Base-by-base conservation (phyloP, 2,113 vertebrate species). In the Austrofundulus limnaeus region DNA sequence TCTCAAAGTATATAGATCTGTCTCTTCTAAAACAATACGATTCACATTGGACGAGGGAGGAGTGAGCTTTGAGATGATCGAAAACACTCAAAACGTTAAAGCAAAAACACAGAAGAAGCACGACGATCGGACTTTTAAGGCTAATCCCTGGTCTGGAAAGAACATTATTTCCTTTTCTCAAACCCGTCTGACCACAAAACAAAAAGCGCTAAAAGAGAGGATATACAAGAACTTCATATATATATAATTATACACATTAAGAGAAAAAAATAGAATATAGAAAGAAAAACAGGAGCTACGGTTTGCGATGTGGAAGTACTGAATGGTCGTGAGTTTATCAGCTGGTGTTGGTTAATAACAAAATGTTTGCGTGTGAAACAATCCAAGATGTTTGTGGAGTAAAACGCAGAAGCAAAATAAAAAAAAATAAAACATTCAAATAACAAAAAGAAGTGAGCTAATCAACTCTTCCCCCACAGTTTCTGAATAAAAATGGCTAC, bases 31-130 rank as follows among this genome's bases (percentile, higher is more conserved):
- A 87, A 84, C 71, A 80, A 67, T 76, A 81, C 75, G 78, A 64
- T 55, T 85, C 72, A 88, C 75, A 77, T 74, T 60, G 78, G 67
- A 90, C 56, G 88, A 84, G 79, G 83, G 69, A 67, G n/a, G 72
- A 79, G 77, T 71, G 58, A 45, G 71, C 77, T 82, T 43, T 23
- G 54, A 78, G 70, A 69, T 74, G n/a, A 43, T 77, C 66, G 62
- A 75, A n/a, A 65, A 74, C 59, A 75, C 60, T 66, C 82, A 61
- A 70, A 10, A 34, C 31, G 31, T 8, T 34, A 34, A 34, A 34
- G 82, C 60, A 42, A 74, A 45, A 66, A 77, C 73, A 74, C 20
- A 59, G 54, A 78, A 79, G 76, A 75, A 76, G 65, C 61, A 80
- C 64, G 47, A 77, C 28, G 61, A 48, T 41, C 49, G 42, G 57